Evolutionary conservation across 2,797 vertebrate genomes (phyloP).

Genomic region (Numenius phaeopus): DNA sequence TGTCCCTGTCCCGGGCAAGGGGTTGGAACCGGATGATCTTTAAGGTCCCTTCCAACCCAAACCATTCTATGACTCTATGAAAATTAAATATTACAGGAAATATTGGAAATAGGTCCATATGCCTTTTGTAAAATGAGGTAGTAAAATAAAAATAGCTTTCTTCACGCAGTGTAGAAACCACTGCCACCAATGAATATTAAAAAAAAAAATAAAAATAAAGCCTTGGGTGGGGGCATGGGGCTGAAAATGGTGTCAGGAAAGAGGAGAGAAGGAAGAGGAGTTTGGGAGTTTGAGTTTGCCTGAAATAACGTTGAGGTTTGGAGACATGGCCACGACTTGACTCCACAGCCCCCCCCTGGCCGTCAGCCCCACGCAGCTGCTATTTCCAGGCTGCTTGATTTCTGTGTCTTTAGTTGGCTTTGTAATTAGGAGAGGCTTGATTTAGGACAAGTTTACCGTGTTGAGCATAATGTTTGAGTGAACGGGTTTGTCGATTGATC

Average conservation of each 20-base stretch:
- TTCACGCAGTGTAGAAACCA: background rate
- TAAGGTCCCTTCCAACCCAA: too few relatives aligned
- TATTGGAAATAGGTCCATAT: background rate
- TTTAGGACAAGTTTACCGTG: background rate
- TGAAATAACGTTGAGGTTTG: rapidly evolving
- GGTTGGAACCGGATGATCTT: too few relatives aligned
- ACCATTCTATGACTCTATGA: too few relatives aligned
- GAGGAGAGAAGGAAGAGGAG: background rate
- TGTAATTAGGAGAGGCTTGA: background rate
- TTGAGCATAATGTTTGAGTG: conserved; percentile 31
- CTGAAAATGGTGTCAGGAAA: background rate
- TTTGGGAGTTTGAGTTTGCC: background rate
- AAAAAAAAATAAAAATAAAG: background rate
- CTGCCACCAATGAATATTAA: background rate
- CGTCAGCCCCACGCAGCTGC: background rate
- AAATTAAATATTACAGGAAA: background rate
- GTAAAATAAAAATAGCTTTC: background rate
- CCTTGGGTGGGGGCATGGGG: rapidly evolving
- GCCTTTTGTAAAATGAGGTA: background rate
- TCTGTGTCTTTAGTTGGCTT: background rate
- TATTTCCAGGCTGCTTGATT: background rate
- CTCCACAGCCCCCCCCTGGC: background rate
- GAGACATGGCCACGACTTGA: rapidly evolving
- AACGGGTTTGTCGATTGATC: conserved; percentile 7
- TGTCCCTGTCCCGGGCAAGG: too few relatives aligned